phyloP scores from a whole-genome alignment of 2,797 vertebrate genomes.

The Sebastes minor region DNA sequence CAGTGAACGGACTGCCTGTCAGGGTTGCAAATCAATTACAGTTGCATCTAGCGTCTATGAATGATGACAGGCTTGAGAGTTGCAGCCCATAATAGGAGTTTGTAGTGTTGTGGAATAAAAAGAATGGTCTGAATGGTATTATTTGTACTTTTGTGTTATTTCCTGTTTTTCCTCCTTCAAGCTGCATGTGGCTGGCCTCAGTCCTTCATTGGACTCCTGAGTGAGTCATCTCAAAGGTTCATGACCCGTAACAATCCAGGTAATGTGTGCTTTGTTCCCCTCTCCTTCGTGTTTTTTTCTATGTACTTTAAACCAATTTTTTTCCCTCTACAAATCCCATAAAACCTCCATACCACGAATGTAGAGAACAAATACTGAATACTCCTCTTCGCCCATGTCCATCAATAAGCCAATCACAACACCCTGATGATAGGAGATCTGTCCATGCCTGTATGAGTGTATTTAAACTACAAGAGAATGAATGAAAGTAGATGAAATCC shows the following conservation, averaged over 20 bases:
- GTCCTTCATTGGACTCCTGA: neutral
- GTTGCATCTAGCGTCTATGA: neutral
- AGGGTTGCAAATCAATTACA: neutral
- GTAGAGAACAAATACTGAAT: neutral
- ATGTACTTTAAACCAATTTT: neutral
- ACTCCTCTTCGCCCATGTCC: neutral
- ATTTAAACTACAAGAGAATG: neutral
- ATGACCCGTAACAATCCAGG: conserved; percentile 4
- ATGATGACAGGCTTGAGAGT: neutral
- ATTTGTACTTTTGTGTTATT: neutral
- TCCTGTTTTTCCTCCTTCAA: neutral
- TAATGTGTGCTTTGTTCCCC: neutral
- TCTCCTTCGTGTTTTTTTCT: neutral
- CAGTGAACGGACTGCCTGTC: neutral
- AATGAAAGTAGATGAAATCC: neutral
- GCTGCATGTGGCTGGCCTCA: neutral
- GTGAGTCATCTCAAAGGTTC: neutral
- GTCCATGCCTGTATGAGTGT: neutral
- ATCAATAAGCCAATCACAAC: neutral
- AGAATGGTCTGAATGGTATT: neutral
- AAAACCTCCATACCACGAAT: neutral
- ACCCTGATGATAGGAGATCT: neutral
- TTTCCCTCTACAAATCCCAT: neutral
- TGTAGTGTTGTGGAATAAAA: neutral
- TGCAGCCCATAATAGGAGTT: neutral